Conservation (phyloP, 1,140 invertebrate genomes). For the Papilio machaon region DNA sequence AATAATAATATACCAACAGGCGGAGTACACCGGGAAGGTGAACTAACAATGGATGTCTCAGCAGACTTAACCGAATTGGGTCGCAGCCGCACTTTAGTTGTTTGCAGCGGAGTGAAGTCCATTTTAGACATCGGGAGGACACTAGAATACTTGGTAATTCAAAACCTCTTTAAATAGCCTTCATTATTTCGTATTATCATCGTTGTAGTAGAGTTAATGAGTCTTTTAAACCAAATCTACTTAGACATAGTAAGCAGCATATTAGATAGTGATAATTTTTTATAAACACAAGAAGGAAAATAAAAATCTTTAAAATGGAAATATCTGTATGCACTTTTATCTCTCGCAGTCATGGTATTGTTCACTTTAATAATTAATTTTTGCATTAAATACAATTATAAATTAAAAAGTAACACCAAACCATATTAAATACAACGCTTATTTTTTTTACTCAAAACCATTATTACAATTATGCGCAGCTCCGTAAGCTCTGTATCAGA, state of each 20-base stretch:
- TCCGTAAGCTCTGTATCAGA: conserved; percentile 14
- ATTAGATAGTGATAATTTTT: too few species aligned
- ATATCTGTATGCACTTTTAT: background rate
- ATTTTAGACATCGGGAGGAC: conserved; percentile 98
- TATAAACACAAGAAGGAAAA: too few species aligned
- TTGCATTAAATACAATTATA: background rate
- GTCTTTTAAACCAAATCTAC: background rate
- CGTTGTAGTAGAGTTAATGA: background rate
- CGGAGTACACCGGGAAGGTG: conserved; percentile 95
- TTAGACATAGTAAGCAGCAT: too few species aligned
- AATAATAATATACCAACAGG: conserved; percentile 82
- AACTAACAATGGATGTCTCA: conserved; percentile 95
- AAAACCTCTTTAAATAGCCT: conserved; percentile 2
- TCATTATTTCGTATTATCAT: background rate
- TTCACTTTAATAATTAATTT: background rate
- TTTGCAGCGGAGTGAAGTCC: conserved; percentile 98
- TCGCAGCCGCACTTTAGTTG: conserved; percentile 92
- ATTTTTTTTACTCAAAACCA: conserved; percentile 12
- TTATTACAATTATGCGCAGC: conserved; percentile 1
- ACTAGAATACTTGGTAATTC: conserved; percentile 93
- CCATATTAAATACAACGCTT: background rate
- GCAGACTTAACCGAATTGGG: conserved; percentile 97
- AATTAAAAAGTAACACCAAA: background rate
- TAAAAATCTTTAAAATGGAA: background rate
- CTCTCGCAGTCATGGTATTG: too few species aligned